phyloP scores from a whole-genome alignment of 1,140 invertebrate genomes.

The Hydropsyche tenuis region DNA sequence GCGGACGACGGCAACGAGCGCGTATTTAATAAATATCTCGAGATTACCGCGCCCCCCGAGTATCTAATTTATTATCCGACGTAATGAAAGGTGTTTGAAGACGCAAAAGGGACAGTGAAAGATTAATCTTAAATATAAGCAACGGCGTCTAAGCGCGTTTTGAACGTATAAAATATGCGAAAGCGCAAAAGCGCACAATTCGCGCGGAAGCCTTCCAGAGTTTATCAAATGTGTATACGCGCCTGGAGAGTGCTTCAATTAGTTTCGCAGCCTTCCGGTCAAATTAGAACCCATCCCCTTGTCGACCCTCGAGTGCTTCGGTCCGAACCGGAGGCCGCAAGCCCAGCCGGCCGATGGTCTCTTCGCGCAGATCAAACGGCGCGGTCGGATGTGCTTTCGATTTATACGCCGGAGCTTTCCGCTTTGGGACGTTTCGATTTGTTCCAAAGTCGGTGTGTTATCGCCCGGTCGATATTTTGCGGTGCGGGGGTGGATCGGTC shows the following conservation, averaged over 20 bases:
- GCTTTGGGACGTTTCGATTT: too few relatives aligned
- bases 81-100: constrained; percentile 24
- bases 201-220: neutral
- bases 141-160: neutral
- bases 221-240: constrained; percentile 11
- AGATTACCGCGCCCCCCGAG: neutral
- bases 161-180: neutral
- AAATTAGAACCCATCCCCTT: too few relatives aligned
- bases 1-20: neutral
- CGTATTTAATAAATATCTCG: neutral
- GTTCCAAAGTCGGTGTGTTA: too few relatives aligned
- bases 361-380: too few relatives aligned
- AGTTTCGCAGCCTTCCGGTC: neutral
- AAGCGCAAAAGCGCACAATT: neutral
- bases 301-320: too few relatives aligned
- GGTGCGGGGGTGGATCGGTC: too few relatives aligned
- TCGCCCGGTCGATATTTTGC: too few relatives aligned
- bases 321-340: too few relatives aligned
- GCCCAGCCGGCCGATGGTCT: too few relatives aligned
- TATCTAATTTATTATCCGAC: constrained; percentile 12
- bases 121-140: constrained; percentile 5
- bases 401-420: too few relatives aligned
- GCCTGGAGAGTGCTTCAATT: neutral
- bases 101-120: constrained; percentile 19
- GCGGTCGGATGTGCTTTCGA: too few relatives aligned